A percentile compares a stretch with the other conserved stretches of the same genome.
Conservation (phyloP, 1,140 invertebrate species). For the Hydropsyche tenuis region DNA sequence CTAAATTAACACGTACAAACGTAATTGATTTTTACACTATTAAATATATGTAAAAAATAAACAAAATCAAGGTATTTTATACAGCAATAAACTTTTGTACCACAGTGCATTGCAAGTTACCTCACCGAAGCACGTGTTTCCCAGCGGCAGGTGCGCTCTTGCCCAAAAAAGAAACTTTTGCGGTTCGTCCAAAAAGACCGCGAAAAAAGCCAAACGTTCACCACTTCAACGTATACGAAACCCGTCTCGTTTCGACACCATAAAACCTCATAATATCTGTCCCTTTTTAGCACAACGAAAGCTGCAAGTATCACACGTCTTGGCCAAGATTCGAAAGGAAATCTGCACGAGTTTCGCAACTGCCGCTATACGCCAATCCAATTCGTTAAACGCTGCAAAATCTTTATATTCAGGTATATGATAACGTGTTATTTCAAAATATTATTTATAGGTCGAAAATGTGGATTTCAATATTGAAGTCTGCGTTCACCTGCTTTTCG, state of each 20-base stretch:
- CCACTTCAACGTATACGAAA: not conserved
- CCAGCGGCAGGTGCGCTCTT: slow-evolving; percentile 31
- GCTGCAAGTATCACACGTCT: slow-evolving; percentile 10
- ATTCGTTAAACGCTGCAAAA: too few relatives aligned
- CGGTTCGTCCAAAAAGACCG: slow-evolving; percentile 29
- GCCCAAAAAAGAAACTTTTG: slow-evolving; percentile 39
- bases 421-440: too few relatives aligned
- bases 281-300: slow-evolving; percentile 4
- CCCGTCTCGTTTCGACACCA: not conserved
- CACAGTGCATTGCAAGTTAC: slow-evolving; percentile 9
- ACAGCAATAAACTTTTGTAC: not conserved
- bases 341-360: slow-evolving; percentile 28
- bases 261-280: not conserved
- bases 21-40: too few relatives aligned
- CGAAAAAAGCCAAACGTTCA: not conserved
- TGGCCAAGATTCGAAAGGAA: not conserved
- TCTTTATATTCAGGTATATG: too few relatives aligned
- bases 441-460: too few relatives aligned
- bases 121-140: slow-evolving; percentile 35
- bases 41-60: too few relatives aligned
- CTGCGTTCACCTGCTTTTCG: too few relatives aligned
- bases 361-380: slow-evolving; percentile 29
- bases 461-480: too few relatives aligned
- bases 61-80: too few relatives aligned
- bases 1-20: too few relatives aligned